Base-by-base conservation (phyloP, 2,888 invertebrate species). In the Micoletzkya japonica region DNA sequence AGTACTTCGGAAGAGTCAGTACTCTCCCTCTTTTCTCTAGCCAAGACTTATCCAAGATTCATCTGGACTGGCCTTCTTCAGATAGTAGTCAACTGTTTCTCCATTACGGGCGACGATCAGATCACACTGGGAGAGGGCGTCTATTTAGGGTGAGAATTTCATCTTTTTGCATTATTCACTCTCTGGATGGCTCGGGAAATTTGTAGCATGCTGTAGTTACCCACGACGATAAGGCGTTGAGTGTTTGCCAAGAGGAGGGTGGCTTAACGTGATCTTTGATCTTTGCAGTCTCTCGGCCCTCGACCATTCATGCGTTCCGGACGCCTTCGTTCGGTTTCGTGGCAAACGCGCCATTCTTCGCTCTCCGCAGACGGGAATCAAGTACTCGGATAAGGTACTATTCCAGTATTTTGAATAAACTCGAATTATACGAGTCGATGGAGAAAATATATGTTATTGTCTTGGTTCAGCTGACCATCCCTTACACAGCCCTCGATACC, bases 231-330 rank as follows among this genome's bases (percentile, higher is more conserved):
- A n/a, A n/a, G n/a, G n/a, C n/a, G n/a, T n/a, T n/a, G n/a, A n/a
- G n/a, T n/a, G n/a, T n/a, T n/a, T n/a, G n/a, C n/a, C n/a, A n/a
- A n/a, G n/a, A n/a, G n/a, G n/a, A n/a, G n/a, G n/a, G n/a, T n/a
- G n/a, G n/a, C n/a, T n/a, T n/a, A n/a, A n/a, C n/a, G n/a, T n/a
- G 44, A 44, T 44, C 10, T 20, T 44, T 44, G 10, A 44, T 44
- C 10, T 20, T 60, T 70, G 39, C 44, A 74, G 74, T 26, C 59
- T 75, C 28, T 73, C 75, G 4, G 75, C 50, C 20, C 75, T 73
- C 14, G 67, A 75, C 58, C 75, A 75, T 52, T 73, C 70, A 39
- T 75, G 75, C 70, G 54, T 52, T 44, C 75, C 75, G 1, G 75
- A 75, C 63, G 70, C 70, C 34, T 73, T 68, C 60, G 73, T 75